Conservation (phyloP, 1,140 invertebrate genomes). For the Drosophila asahinai region DNA sequence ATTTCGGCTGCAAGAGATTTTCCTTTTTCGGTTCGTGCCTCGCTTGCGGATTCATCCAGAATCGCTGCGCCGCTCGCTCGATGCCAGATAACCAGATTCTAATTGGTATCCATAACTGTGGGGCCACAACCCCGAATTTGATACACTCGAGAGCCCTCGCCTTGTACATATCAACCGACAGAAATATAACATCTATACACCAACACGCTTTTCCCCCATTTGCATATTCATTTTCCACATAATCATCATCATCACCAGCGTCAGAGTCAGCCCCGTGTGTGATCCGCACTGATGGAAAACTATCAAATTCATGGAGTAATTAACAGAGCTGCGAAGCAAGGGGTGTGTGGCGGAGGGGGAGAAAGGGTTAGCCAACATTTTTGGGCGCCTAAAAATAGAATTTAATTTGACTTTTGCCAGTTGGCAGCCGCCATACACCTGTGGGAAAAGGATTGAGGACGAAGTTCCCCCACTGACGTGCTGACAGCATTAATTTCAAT, state of each 20-base stretch:
- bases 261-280: constrained; percentile 31
- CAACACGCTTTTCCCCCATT: constrained; percentile 30
- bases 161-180: constrained; percentile 7
- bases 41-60: constrained; percentile 6
- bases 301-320: constrained; percentile 62
- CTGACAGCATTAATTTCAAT: constrained; percentile 51
- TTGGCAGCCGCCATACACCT: constrained; percentile 47
- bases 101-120: constrained; percentile 54
- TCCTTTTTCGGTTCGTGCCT: constrained; percentile 23
- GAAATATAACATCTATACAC: constrained; percentile 12
- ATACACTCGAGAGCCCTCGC: constrained; percentile 38
- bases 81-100: constrained; percentile 48
- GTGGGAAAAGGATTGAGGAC: constrained; percentile 22
- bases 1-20: constrained; percentile 41
- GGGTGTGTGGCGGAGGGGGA: background rate
- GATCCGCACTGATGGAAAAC: constrained; percentile 56
- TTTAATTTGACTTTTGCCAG: constrained; percentile 62
- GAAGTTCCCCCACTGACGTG: constrained; percentile 30
- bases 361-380: constrained; percentile 39
- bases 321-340: constrained; percentile 31
- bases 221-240: constrained; percentile 53
- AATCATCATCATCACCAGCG: constrained; percentile 26
- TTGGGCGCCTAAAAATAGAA: constrained; percentile 49
- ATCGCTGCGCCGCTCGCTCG: constrained; percentile 23
- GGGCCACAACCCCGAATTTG: constrained; percentile 39